These are phyloP conservation scores for Aleadryas rufinucha DNA, from an alignment of 2,113 vertebrate genomes.

Conservation along the genomic window DNA sequence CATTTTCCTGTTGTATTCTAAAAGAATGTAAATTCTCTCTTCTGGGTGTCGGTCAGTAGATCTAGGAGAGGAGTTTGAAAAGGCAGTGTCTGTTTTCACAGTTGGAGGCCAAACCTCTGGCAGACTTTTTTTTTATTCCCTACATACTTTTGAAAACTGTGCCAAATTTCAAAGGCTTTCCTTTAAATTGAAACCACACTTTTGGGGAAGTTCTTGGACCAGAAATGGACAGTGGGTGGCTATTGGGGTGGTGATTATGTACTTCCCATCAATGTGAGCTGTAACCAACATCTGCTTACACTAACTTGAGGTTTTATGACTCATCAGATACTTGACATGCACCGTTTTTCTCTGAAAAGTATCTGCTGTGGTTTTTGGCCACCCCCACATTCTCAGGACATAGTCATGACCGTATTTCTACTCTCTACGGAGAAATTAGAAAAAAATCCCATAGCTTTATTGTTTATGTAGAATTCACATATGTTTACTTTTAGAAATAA, in stretches of 20 bases:
- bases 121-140: constrained; percentile 37
- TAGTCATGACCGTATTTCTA: neutral
- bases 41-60: constrained; percentile 66
- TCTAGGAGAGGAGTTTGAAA: constrained; percentile 66
- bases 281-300: constrained; percentile 70
- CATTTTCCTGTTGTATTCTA: constrained; percentile 68
- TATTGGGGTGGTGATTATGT: constrained; percentile 56
- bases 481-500: constrained; percentile 21
- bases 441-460: neutral
- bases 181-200: constrained; percentile 80
- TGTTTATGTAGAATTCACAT: neutral
- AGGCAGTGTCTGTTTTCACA: constrained; percentile 69
- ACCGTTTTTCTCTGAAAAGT: constrained; percentile 51
- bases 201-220: constrained; percentile 70
- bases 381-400: neutral
- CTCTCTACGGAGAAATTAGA: neutral
- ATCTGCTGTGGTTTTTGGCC: constrained; percentile 33
- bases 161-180: constrained; percentile 77
- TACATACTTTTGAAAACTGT: constrained; percentile 66
- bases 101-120: constrained; percentile 65
- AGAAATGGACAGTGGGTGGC: constrained; percentile 65
- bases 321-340: constrained; percentile 44
- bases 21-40: constrained; percentile 64
- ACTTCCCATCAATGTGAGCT: constrained; percentile 52
- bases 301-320: constrained; percentile 58